Conservation (phyloP, 1,140 invertebrate species). For the Brachionus sp. region DNA sequence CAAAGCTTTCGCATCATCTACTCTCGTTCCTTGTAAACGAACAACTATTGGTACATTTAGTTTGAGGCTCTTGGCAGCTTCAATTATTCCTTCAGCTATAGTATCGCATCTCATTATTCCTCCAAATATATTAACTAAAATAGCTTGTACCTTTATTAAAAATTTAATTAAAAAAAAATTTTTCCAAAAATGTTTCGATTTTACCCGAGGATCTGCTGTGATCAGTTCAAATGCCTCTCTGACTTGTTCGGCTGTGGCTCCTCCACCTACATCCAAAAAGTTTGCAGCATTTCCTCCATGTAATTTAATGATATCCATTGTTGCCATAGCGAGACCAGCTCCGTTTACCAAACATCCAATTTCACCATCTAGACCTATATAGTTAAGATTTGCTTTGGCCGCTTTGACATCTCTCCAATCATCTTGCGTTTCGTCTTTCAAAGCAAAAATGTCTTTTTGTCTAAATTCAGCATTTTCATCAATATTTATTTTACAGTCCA, state of each 20-base stretch:
- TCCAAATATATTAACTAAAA: constrained; percentile 97
- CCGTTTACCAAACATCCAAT: constrained; percentile 72
- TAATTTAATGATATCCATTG: constrained; percentile 64
- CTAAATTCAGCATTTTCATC: constrained; percentile 95
- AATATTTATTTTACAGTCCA: constrained; percentile 98
- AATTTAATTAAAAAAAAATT: neutral
- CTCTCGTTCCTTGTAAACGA: constrained; percentile 80
- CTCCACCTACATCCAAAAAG: constrained; percentile 62
- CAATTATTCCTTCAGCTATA: constrained; percentile 88
- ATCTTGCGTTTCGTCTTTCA: constrained; percentile 56
- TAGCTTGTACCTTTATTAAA: constrained; percentile 71
- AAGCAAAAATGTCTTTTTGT: constrained; percentile 69
- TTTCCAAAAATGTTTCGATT: neutral
- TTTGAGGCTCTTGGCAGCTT: constrained; percentile 74
- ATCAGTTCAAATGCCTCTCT: constrained; percentile 68
- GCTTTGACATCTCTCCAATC: constrained; percentile 92
- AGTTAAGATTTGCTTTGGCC: constrained; percentile 82
- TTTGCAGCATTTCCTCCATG: constrained; percentile 63
- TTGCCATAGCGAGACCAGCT: constrained; percentile 64
- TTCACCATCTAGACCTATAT: constrained; percentile 74
- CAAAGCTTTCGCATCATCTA: constrained; percentile 66
- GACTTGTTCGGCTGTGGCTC: constrained; percentile 71
- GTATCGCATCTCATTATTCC: constrained; percentile 97
- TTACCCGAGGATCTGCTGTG: constrained; percentile 52
- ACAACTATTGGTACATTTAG: constrained; percentile 85